phyloP scores from a whole-genome alignment of 2,797 vertebrate species.

The Gymnoscopelus microlampas region DNA sequence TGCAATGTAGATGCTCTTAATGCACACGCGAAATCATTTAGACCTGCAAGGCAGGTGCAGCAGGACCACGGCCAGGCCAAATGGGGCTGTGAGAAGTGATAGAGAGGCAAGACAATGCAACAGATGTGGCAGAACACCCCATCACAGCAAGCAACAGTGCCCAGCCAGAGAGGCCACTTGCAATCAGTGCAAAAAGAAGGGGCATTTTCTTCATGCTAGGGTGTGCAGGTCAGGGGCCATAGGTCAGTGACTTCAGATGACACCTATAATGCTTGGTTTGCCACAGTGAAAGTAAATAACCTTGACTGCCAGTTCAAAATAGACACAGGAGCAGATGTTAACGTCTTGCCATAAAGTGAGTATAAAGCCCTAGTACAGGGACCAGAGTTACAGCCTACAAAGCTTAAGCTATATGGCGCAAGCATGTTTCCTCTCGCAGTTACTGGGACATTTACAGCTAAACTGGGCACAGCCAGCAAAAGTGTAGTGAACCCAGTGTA shows the following conservation, averaged over 20 bases:
- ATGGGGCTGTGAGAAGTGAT: too few species aligned
- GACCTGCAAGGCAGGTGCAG: too few species aligned
- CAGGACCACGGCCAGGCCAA: too few species aligned
- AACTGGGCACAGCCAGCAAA: not conserved
- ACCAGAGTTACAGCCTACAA: not conserved
- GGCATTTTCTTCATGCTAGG: slow-evolving; percentile 9
- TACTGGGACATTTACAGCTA: slow-evolving; percentile 1
- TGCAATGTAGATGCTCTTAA: too few species aligned
- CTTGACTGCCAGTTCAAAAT: slow-evolving; percentile 2
- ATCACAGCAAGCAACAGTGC: too few species aligned
- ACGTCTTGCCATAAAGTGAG: not conserved
- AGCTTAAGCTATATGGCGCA: not conserved
- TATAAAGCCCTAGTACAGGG: not conserved
- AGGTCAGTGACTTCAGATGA: not conserved
- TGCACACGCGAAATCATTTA: too few species aligned
- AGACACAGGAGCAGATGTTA: slow-evolving; percentile 15
- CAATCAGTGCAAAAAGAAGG: not conserved
- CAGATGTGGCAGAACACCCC: too few species aligned
- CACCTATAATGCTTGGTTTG: not conserved
- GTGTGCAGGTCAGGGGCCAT: slow-evolving; percentile 6
- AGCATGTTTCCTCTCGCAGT: not conserved
- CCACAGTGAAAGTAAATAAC: slow-evolving; percentile 6
- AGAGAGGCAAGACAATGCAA: too few species aligned
- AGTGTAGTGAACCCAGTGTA: slow-evolving; percentile 5
- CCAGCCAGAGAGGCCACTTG: too few species aligned